These are phyloP conservation scores for Daubentonia madagascariensis DNA, from an alignment of 2,113 vertebrate genomes.

Conservation along the genomic window DNA sequence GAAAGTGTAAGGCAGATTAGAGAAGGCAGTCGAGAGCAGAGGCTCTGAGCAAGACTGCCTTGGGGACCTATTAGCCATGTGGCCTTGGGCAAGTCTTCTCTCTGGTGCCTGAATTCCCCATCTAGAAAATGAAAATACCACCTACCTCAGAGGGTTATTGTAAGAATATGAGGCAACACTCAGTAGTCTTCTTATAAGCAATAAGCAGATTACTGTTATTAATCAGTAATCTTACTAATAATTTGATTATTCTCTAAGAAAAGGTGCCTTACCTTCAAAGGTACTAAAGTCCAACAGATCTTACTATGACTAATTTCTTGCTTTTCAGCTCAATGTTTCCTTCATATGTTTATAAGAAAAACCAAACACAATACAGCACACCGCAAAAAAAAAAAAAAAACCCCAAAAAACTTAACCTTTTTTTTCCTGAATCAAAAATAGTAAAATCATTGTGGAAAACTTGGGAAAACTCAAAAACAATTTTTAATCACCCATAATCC, in stretches of 20 bases:
- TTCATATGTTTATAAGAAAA: not conserved
- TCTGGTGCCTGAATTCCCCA: not conserved
- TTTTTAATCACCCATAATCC: not conserved
- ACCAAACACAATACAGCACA: not conserved
- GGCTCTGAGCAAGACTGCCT: not conserved
- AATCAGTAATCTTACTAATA: not conserved
- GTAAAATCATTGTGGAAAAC: not conserved
- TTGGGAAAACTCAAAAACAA: not conserved
- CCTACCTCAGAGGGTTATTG: not conserved
- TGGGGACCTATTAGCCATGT: not conserved
- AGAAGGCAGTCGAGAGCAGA: not conserved
- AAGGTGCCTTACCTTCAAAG: not conserved
- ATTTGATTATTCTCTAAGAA: not conserved
- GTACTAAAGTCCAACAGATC: not conserved
- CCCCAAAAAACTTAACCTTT: not conserved
- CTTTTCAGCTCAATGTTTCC: not conserved
- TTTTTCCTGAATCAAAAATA: constrained; percentile 6
- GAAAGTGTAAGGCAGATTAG: not conserved
- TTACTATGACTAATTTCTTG: not conserved
- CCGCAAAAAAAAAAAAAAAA: not conserved
- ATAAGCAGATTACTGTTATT: not conserved
- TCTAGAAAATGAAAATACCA: not conserved
- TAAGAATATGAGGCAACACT: not conserved
- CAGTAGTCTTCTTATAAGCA: not conserved
- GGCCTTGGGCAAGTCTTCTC: not conserved